Conservation (phyloP, 2,113 vertebrate species). For the Microcebus griseorufus region DNA sequence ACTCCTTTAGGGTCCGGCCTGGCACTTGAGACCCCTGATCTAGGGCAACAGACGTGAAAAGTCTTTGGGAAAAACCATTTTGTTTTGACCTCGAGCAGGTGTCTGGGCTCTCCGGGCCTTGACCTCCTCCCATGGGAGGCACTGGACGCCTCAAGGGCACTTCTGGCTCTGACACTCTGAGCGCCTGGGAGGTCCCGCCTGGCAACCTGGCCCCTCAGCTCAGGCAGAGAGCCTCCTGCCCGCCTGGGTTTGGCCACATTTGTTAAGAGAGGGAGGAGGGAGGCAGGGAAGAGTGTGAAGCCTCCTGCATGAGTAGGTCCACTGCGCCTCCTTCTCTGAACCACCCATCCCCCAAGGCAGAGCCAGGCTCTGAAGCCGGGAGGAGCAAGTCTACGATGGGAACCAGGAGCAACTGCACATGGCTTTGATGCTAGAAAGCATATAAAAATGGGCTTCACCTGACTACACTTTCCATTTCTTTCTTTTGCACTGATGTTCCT, state of each 20-base stretch:
- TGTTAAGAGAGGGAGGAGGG: not conserved
- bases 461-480: not conserved
- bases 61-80: not conserved
- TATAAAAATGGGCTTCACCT: not conserved
- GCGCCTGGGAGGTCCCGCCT: not conserved
- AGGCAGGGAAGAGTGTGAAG: not conserved
- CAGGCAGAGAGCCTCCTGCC: not conserved
- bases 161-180: not conserved
- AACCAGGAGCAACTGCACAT: too few relatives aligned
- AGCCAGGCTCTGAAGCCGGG: not conserved
- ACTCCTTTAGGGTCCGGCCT: not conserved
- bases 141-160: not conserved
- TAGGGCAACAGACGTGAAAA: not conserved
- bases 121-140: not conserved
- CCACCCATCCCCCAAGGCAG: not conserved
- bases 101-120: not conserved
- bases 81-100: not conserved
- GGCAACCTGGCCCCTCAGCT: not conserved
- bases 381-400: not conserved
- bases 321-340: not conserved
- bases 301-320: too few relatives aligned
- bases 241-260: not conserved
- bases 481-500: not conserved
- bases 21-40: not conserved
- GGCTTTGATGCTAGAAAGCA: not conserved